phyloP scores from a whole-genome alignment of 2,888 invertebrate species.

The Calameuta idolon region DNA sequence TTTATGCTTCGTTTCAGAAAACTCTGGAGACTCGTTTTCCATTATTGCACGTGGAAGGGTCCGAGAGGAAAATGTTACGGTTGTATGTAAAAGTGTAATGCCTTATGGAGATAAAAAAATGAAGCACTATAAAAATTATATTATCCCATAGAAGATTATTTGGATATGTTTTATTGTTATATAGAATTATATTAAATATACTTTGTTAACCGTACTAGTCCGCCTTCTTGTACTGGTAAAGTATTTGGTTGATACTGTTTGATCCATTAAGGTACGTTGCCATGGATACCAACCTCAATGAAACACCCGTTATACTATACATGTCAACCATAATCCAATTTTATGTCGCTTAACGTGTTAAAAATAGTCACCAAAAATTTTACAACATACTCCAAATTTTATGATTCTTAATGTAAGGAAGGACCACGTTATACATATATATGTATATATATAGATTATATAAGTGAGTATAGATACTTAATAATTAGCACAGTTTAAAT shows the following conservation, averaged over 20 bases:
- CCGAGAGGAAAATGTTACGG: background rate
- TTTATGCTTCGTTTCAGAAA: background rate
- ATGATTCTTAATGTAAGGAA: background rate
- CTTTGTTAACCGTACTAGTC: background rate
- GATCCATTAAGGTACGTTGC: conserved; percentile 41
- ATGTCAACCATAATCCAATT: background rate
- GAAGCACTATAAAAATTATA: background rate
- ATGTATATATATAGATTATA: background rate
- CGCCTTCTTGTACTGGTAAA: background rate
- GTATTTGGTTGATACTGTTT: conserved; percentile 35
- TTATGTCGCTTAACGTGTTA: background rate
- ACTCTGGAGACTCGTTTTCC: background rate
- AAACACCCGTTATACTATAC: background rate
- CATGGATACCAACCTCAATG: conserved; percentile 31
- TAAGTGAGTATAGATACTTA: background rate
- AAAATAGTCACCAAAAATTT: background rate
- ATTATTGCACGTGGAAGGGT: background rate
- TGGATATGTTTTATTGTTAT: background rate
- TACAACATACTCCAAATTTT: background rate
- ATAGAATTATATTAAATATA: background rate
- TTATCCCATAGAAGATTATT: background rate
- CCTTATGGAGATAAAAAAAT: background rate
- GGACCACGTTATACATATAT: background rate
- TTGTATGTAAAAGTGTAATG: background rate
- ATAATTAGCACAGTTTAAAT: background rate